Evolutionary conservation across 1,140 invertebrate genomes (phyloP).

Genomic region (Heliconius melpomene): DNA sequence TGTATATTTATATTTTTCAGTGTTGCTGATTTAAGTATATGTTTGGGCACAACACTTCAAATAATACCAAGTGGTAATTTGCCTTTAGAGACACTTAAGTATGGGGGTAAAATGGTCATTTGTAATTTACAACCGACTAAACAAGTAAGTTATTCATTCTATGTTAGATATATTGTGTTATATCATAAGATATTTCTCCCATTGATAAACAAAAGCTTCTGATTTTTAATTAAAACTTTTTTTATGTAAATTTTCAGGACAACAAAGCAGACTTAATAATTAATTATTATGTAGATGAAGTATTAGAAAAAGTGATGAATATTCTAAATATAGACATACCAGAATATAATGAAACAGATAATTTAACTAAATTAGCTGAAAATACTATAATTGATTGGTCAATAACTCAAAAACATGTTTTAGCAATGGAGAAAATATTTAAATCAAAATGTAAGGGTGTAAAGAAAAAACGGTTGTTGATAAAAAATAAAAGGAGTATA

Average conservation of each 20-base stretch:
- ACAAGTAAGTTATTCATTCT: slow-evolving; percentile 85
- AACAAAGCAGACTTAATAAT: slow-evolving; percentile 95
- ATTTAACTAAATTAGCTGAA: slow-evolving; percentile 84
- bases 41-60: slow-evolving; percentile 97
- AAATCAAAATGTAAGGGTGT: slow-evolving; percentile 74
- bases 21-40: slow-evolving; percentile 94
- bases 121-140: slow-evolving; percentile 98
- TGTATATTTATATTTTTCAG: slow-evolving; percentile 34
- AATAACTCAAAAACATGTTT: slow-evolving; percentile 61
- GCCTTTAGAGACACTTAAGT: slow-evolving; percentile 93
- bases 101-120: slow-evolving; percentile 94
- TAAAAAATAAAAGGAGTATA: slow-evolving; percentile 63
- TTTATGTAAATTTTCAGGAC: slow-evolving; percentile 84
- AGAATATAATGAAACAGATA: slow-evolving; percentile 84
- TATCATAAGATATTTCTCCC: neutral
- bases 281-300: slow-evolving; percentile 93
- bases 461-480: slow-evolving; percentile 66
- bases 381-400: slow-evolving; percentile 66
- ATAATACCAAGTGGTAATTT: slow-evolving; percentile 98
- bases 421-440: slow-evolving; percentile 64
- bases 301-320: slow-evolving; percentile 90
- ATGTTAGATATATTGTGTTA: neutral
- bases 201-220: neutral
- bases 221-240: neutral
- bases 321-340: slow-evolving; percentile 87